Percentiles rank a stretch among this genome's conserved stretches.
phyloP scores from a whole-genome alignment of 2,797 vertebrate species.

The Chelon labrosus region DNA sequence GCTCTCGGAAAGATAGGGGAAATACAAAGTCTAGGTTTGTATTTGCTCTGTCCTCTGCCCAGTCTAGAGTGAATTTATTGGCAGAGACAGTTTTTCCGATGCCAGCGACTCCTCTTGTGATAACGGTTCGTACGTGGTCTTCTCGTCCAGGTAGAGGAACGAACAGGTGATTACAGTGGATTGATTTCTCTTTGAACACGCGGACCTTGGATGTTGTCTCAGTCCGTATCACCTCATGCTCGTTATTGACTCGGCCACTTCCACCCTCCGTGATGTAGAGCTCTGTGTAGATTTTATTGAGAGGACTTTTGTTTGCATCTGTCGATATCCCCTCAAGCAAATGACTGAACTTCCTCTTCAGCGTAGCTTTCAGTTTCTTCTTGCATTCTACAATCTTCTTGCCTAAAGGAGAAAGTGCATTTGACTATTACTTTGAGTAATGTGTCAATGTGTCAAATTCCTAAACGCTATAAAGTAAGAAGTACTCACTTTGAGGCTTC shows the following conservation, averaged over 20 bases:
- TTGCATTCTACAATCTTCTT: slow-evolving; percentile 43
- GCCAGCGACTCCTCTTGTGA: slow-evolving; percentile 78
- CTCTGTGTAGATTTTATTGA: slow-evolving; percentile 75
- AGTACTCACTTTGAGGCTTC: slow-evolving; percentile 42
- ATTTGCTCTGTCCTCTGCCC: slow-evolving; percentile 72
- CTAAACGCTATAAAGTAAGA: background rate
- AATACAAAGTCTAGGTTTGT: slow-evolving; percentile 72
- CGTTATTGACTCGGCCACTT: slow-evolving; percentile 56
- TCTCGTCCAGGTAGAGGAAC: slow-evolving; percentile 18
- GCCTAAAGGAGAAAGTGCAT: slow-evolving; percentile 32
- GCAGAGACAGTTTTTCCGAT: slow-evolving; percentile 77
- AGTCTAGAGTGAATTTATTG: slow-evolving; percentile 77
- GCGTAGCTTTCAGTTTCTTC: slow-evolving; percentile 48
- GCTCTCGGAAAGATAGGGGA: slow-evolving; percentile 72
- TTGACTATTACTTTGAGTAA: background rate
- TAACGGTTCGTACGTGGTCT: slow-evolving; percentile 55
- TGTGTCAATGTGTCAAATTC: background rate
- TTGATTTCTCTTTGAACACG: slow-evolving; percentile 56
- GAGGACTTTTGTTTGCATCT: slow-evolving; percentile 29
- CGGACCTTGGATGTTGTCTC: slow-evolving; percentile 51
- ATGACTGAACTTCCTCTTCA: slow-evolving; percentile 62
- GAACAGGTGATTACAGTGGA: slow-evolving; percentile 72
- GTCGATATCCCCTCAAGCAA: slow-evolving; percentile 40
- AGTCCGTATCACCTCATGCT: slow-evolving; percentile 75
- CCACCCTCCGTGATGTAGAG: slow-evolving; percentile 73